A percentile compares a stretch with the other conserved stretches of the same genome.
Conservation (phyloP, 2,888 invertebrate species). For the Caenorhabditis angaria region DNA sequence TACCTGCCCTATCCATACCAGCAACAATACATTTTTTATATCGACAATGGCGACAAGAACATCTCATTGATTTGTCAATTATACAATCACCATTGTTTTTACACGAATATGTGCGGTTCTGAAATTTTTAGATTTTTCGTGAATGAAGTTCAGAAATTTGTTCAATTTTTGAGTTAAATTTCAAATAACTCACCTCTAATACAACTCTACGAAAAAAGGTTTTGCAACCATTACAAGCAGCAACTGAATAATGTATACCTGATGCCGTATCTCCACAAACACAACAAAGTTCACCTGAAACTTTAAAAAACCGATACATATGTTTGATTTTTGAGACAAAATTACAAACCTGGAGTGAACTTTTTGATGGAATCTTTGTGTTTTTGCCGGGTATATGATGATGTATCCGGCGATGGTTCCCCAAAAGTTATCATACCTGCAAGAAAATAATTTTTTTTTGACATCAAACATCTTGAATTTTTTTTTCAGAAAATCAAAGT, state of each 20-base stretch:
- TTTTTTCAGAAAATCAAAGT: too few relatives aligned
- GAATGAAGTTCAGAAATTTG: too few relatives aligned
- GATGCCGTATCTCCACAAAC: constrained; percentile 67
- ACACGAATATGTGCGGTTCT: constrained; percentile 71
- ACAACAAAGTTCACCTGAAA: constrained; percentile 56
- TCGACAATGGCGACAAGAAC: constrained; percentile 65
- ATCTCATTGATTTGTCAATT: constrained; percentile 65
- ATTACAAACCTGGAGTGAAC: constrained; percentile 32
- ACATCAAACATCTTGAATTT: neutral
- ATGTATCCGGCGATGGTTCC: constrained; percentile 23
- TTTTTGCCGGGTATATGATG: constrained; percentile 26
- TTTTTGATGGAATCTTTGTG: constrained; percentile 35
- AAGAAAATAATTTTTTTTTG: constrained; percentile 6
- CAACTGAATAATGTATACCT: constrained; percentile 64
- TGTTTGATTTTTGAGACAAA: neutral
- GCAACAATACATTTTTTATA: constrained; percentile 69
- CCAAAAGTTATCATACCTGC: constrained; percentile 35
- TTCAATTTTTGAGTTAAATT: constrained; percentile 9
- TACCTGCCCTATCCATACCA: constrained; percentile 65
- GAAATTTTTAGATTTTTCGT: too few relatives aligned
- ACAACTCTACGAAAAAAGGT: constrained; percentile 68
- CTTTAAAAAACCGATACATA: neutral
- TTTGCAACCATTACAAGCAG: constrained; percentile 65
- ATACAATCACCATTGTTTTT: constrained; percentile 65
- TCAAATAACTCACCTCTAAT: constrained; percentile 53